Evolutionary conservation across 1,140 invertebrate genomes (phyloP), one percentile per base, ranked within the genome.

Genomic region (Stratiolaelaps scimitus): DNA sequence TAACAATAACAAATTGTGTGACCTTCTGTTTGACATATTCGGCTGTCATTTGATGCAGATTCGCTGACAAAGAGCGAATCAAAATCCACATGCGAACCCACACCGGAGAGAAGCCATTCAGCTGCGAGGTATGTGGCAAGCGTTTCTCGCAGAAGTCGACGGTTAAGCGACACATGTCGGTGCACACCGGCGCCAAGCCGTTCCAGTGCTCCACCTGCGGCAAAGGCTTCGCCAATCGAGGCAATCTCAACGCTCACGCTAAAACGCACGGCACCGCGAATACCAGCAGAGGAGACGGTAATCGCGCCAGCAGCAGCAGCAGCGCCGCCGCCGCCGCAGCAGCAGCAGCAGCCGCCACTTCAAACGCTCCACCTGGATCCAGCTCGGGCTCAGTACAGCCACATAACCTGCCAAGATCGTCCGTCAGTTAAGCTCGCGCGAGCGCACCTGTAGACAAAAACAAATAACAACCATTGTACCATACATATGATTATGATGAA

Each of bases 181-280:
- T 96, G 74, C 92, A 98, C 76, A 92, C 88, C 43, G 94, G 94
- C 45, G 89, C 93, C 20, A 88, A 91, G 72, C 89, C 93, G 68
- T 91, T 87, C 76, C 83, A 86, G 64, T 96, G 93, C 74, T 83
- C 88, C 56, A 81, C 90, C 10, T 96, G 92, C 77, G 79, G 90
- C 66, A 81, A 93, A 46, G 83, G 90, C 72, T 98, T 98, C 76
- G 95, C 92, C 5, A 94, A 98, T 75, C 96, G 92, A 47, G 94
- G 94, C 48, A 98, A 98, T 78, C 82, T 98, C 34, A 98, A 98
- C 79, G 83, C 94, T 72, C 95, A 99, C 76, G 97, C 97, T 92
- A 82, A 93, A 71, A 93, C 98, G 17, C 95, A 98, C 67, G 67
- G 70, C n/a, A 7, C 7, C 47, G n/a, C 29, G 23, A 30, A 20